Evolutionary conservation across 2,113 vertebrate genomes (phyloP).

Genomic region (Alouatta palliata): DNA sequence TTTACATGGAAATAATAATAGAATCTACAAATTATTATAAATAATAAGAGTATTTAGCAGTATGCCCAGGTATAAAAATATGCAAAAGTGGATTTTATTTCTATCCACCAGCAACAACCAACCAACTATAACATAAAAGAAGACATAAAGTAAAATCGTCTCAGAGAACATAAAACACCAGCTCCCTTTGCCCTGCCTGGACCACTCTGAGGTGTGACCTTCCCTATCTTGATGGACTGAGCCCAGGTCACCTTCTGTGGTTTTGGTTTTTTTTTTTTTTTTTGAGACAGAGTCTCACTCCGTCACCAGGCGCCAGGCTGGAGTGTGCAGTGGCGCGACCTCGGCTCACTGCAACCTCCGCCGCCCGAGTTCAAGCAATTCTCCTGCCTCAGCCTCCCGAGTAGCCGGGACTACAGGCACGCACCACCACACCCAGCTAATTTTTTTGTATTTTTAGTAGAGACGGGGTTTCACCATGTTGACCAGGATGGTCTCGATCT

Average conservation of each 20-base stretch:
- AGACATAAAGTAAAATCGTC: neutral
- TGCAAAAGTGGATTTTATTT: neutral
- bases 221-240: neutral
- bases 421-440: too few species aligned
- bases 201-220: neutral
- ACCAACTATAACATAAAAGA: neutral
- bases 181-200: neutral
- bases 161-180: neutral
- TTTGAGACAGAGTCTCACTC: too few species aligned
- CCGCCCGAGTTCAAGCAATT: too few species aligned
- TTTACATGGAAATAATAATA: neutral
- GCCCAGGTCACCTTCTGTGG: neutral
- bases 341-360: too few species aligned
- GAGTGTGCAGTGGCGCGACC: too few species aligned
- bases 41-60: neutral
- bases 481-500: too few species aligned
- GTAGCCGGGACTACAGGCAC: too few species aligned
- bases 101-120: neutral
- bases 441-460: too few species aligned
- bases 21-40: neutral
- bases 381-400: too few species aligned
- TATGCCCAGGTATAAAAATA: neutral
- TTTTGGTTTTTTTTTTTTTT: too few species aligned
- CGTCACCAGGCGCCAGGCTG: too few species aligned
- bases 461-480: too few species aligned